Conservation (phyloP, 2,797 vertebrate species). For the Falco berigora region DNA sequence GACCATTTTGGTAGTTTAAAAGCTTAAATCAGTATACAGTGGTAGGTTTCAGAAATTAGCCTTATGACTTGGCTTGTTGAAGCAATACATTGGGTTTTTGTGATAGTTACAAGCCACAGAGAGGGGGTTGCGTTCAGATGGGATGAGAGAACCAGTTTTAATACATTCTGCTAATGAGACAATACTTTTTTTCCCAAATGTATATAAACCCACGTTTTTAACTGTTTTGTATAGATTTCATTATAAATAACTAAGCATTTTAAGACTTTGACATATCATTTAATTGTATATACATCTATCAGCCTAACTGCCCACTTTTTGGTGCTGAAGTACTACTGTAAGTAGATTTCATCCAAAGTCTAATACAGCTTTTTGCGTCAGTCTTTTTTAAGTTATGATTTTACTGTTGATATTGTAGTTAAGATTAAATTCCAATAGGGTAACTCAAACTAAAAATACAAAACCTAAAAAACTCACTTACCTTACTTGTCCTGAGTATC, state of each 20-base stretch:
- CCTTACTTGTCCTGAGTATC: not conserved
- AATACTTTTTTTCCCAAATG: conserved; percentile 58
- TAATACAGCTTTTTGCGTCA: conserved; percentile 68
- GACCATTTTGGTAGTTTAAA: not conserved
- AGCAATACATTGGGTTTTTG: conserved; percentile 62
- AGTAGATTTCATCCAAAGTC: conserved; percentile 70
- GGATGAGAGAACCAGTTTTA: conserved; percentile 48
- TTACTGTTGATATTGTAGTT: conserved; percentile 39
- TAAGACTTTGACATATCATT: conserved; percentile 71
- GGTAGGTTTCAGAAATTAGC: conserved; percentile 3
- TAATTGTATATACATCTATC: conserved; percentile 70
- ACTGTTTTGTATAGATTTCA: conserved; percentile 79
- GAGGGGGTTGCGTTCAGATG: conserved; percentile 1
- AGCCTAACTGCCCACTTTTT: conserved; percentile 71
- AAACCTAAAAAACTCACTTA: not conserved
- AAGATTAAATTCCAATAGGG: conserved; percentile 40
- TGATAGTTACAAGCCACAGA: conserved; percentile 46
- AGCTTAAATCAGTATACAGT: not conserved
- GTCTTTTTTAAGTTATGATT: conserved; percentile 55
- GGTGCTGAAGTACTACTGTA: conserved; percentile 77
- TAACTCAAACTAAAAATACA: conserved; percentile 42
- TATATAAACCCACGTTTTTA: conserved; percentile 76
- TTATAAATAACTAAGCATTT: conserved; percentile 77
- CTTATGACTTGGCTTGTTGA: conserved; percentile 65
- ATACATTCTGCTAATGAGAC: conserved; percentile 66